Evolutionary conservation across 1,140 invertebrate species (phyloP), one percentile per base, ranked within the genome.

Genomic region (Monochamus saltuarius): DNA sequence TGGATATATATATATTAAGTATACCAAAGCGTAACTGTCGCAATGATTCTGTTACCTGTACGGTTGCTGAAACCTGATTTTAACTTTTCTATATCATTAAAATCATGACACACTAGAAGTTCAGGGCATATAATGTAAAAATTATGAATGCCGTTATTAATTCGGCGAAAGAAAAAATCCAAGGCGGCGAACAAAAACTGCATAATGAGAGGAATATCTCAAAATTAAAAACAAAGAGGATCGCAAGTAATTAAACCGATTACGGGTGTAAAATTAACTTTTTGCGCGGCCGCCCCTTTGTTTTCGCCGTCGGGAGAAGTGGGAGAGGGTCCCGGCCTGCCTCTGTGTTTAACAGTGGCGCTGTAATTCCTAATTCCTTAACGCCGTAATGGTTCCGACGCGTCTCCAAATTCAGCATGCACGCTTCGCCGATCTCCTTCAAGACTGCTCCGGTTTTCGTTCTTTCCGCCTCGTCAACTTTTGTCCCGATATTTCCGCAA

Each of bases 401-500:
- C 39, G 39, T 42, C 39, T n/a, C 16, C 39, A 42, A 13, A 56
- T 56, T 56, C 39, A 17, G 54, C 38, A 43, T 35, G 10, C 55
- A 56, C 55, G 60, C 53, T 57, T 57, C 43, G 55, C 13, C 38
- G 65, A 51, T 45, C 61, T 54, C 45, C 62, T 54, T 50, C 61
- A 66, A 66, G 65, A 66, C 65, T 56, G 59, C 58, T 57, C 46
- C 61, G 65, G 35, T 67, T 64, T 64, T 56, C 61, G 52, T 64
- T 66, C 65, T 64, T 64, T 67, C 59, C 62, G 62, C 61, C 59
- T 64, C 65, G 65, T 67, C 65, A 64, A 67, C 62, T 64, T 60
- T 64, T 64, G 65, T 67, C 51, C 56, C 59, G 56, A 67, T 64
- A 67, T 64, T 67, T 64, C 65, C 56, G 65, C 62, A 59, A 62